Base-by-base conservation (phyloP, 2,797 vertebrate genomes). In the Scolopax rusticola region DNA sequence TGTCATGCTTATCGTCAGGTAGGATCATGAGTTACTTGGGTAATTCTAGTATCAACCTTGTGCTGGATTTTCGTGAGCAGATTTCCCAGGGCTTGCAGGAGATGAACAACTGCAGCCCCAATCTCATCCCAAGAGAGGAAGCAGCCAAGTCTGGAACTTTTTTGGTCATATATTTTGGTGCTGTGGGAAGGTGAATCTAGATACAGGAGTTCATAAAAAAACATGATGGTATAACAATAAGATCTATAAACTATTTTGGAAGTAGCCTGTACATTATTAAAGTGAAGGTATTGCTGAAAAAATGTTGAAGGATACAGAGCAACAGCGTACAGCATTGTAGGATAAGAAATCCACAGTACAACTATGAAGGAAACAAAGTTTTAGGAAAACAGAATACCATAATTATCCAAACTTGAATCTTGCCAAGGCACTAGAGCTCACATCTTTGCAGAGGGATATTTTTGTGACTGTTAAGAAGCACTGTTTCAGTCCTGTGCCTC, bases 1-100 rank as follows among this genome's bases (percentile, higher is more conserved):
- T 33, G 5, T 13, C 25, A 40, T 60, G 45, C 5, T 67, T 65
- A n/a, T 59, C 0, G 0, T 41, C 60, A 54, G 3, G 18, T 16
- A 80, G 45, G 32, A 57, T 60, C 40, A 50, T 0, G 0, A 61
- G n/a, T 11, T 59, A 43, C 28, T 18, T 73, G 5, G 18, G 47
- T 33, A 81, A 86, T 54, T 78, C 25, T 32, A 11, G 23, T 89
- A 57, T 32, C 50, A 61, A 2, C 5, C 54, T 69, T 73, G 10
- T 38, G 17, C 33, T 87, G 59, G 17, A 41, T 78, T 89, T 87
- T 75, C 41, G 20, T 38, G 20, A 84, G 5, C 17, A 51, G 27
- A n/a, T 90, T 68, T 93, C 12, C 27, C 20, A 53, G 38, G 11
- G 25, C 18, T 87, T 11, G 0, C 0, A 7, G 33, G 41, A 81